A percentile compares a stretch with the other conserved stretches of the same genome.
These are phyloP conservation scores for Meloe dianella DNA, from an alignment of 2,888 invertebrate genomes.

Conservation along the genomic window DNA sequence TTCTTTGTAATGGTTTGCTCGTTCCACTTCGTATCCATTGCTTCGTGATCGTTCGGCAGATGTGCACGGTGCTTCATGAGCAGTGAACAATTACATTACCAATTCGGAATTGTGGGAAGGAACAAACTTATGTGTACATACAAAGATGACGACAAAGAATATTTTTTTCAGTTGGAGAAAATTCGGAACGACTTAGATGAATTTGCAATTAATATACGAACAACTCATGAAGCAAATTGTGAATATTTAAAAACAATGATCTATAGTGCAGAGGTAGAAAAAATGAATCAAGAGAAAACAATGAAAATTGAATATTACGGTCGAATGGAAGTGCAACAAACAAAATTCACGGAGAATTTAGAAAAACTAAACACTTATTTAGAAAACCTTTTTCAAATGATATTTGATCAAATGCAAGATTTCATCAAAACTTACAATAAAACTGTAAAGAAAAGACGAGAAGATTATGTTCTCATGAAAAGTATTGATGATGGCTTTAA, in stretches of 20 bases:
- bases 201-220: constrained; percentile 41
- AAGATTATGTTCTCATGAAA: constrained; percentile 44
- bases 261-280: constrained; percentile 62
- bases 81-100: too few relatives aligned
- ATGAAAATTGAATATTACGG: constrained; percentile 52
- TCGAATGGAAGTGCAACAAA: constrained; percentile 51
- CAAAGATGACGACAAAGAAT: too few relatives aligned
- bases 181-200: neutral
- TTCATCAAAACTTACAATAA: constrained; percentile 43
- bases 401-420: constrained; percentile 45
- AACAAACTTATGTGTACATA: too few relatives aligned
- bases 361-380: constrained; percentile 45
- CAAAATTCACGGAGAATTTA: constrained; percentile 46
- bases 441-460: constrained; percentile 40
- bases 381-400: constrained; percentile 41
- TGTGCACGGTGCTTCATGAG: too few relatives aligned
- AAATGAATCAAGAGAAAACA: constrained; percentile 49
- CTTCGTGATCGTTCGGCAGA: too few relatives aligned
- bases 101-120: too few relatives aligned
- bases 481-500: constrained; percentile 47
- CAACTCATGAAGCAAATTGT: constrained; percentile 57
- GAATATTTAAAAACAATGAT: constrained; percentile 60
- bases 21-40: too few relatives aligned
- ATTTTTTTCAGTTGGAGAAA: neutral
- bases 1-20: too few relatives aligned